These are phyloP conservation scores for Melitaea athalia DNA, from an alignment of 2,888 invertebrate genomes.

Conservation along the genomic window DNA sequence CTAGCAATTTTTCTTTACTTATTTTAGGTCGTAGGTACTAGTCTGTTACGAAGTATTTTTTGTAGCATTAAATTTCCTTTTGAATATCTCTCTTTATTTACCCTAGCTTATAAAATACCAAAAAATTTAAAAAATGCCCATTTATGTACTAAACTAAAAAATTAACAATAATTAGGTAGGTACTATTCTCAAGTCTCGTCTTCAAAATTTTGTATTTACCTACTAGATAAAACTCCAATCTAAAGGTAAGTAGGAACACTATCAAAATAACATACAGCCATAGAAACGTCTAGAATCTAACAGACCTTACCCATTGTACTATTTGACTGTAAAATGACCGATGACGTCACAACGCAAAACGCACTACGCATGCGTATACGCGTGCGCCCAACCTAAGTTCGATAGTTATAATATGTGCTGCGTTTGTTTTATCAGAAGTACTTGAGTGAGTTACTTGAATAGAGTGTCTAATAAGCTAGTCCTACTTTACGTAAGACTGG, in stretches of 20 bases:
- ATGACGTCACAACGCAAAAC: constrained; percentile 41
- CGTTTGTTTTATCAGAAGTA: constrained; percentile 33
- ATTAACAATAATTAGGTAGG: no score
- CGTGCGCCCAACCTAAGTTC: constrained; percentile 33
- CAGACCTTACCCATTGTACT: constrained; percentile 27
- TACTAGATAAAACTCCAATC: no score
- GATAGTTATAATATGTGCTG: constrained; percentile 25
- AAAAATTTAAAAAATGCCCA: no score
- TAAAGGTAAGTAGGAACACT: not conserved
- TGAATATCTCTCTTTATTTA: no score
- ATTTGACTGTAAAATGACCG: constrained; percentile 43
- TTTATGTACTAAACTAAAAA: no score
- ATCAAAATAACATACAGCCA: constrained; percentile 1
- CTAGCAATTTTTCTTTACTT: no score
- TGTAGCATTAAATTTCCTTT: no score
- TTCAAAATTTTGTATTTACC: no score
- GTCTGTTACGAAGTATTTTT: no score
- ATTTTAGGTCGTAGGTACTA: no score
- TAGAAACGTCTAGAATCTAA: constrained; percentile 24
- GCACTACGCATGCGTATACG: constrained; percentile 41
- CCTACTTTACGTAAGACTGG: not conserved
- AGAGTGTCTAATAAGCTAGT: not conserved
- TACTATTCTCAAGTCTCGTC: no score
- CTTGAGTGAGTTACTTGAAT: constrained; percentile 29
- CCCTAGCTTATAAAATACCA: no score